These are phyloP conservation scores for Candoia aspera DNA, from an alignment of 2,113 vertebrate species.

Conservation along the genomic window DNA sequence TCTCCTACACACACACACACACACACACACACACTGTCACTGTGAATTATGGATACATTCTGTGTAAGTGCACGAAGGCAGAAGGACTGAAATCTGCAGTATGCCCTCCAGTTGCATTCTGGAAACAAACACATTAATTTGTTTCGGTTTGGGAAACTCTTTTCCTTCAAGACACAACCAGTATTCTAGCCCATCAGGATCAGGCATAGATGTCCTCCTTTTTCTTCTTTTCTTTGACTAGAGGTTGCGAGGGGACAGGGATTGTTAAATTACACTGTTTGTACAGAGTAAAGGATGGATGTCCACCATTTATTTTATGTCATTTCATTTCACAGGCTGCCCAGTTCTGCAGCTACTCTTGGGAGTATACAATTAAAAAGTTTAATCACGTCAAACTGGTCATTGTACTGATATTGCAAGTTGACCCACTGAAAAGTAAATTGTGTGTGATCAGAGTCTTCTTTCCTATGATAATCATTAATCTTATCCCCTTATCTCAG, in stretches of 20 bases:
- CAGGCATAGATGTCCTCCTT: not conserved
- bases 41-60: not conserved
- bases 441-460: slow-evolving; percentile 8
- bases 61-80: not conserved
- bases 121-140: not conserved
- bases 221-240: not conserved
- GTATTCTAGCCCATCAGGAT: not conserved
- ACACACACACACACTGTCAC: not conserved
- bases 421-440: not conserved
- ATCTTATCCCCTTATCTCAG: slow-evolving; percentile 40
- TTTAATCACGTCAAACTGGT: not conserved
- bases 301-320: not conserved
- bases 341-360: not conserved
- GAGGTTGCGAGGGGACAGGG: not conserved
- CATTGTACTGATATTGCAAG: slow-evolving; percentile 24
- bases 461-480: slow-evolving; percentile 21
- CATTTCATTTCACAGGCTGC: not conserved
- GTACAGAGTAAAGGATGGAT: slow-evolving; percentile 24
- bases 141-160: not conserved
- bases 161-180: not conserved
- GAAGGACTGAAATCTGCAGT: not conserved
- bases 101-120: not conserved
- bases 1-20: not conserved
- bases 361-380: not conserved
- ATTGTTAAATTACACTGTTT: slow-evolving; percentile 36